Percentiles rank a stretch among this genome's conserved stretches.
phyloP scores from a whole-genome alignment of 2,797 vertebrate species.

The Cheirogaleus major region DNA sequence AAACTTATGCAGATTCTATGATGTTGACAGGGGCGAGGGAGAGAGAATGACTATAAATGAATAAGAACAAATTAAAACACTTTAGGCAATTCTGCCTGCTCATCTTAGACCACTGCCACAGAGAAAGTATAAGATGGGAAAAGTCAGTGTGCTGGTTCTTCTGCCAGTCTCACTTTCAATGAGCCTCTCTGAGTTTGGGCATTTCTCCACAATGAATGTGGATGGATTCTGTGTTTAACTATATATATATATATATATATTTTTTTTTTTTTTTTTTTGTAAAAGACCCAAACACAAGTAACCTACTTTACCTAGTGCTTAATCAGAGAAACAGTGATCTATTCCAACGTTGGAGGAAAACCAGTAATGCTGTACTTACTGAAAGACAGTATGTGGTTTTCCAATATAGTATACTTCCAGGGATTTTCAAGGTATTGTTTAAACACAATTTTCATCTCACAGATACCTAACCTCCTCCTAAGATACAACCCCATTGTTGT shows the following conservation, averaged over 20 bases:
- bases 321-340: neutral
- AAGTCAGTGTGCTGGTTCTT: neutral
- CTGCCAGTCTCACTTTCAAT: neutral
- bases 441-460: neutral
- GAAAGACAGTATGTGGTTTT: neutral
- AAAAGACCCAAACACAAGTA: neutral
- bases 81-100: neutral
- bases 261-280: neutral
- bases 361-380: neutral
- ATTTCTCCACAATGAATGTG: neutral
- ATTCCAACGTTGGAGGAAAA: neutral
- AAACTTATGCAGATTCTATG: neutral
- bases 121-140: neutral
- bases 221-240: neutral
- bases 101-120: neutral
- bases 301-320: neutral
- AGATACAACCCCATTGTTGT: neutral
- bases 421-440: neutral
- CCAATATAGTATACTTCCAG: neutral
- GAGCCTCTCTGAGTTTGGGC: neutral
- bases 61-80: constrained; percentile 1
- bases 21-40: neutral
- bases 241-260: too few relatives aligned
- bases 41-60: neutral
- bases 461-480: neutral